Evolutionary conservation across 2,888 invertebrate genomes (phyloP).

Genomic region (Spatulosminthurus flaviceps): DNA sequence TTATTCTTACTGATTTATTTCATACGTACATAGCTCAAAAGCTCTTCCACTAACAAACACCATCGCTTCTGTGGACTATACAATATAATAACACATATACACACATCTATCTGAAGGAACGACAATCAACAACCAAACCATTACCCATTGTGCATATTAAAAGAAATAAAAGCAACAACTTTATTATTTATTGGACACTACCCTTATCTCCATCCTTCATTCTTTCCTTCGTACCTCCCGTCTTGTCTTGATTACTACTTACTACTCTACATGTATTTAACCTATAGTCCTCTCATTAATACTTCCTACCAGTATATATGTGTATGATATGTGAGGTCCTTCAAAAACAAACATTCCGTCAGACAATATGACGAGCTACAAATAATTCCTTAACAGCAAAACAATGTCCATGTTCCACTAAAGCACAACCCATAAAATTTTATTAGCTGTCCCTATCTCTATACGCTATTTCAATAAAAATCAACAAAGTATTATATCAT

Average conservation of each 20-base stretch:
- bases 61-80: too few relatives aligned
- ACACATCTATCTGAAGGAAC: neutral
- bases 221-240: neutral
- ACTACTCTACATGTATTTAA: too few relatives aligned
- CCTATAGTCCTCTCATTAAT: too few relatives aligned
- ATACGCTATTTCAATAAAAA: slow-evolving; percentile 13
- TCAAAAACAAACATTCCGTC: too few relatives aligned
- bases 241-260: neutral
- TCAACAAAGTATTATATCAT: neutral
- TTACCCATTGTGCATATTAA: slow-evolving; percentile 28
- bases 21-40: too few relatives aligned
- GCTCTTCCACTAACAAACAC: too few relatives aligned
- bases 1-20: too few relatives aligned
- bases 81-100: neutral
- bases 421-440: slow-evolving; percentile 41
- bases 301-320: too few relatives aligned
- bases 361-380: too few relatives aligned
- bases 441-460: slow-evolving; percentile 34
- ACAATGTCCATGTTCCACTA: slow-evolving; percentile 33
- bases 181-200: slow-evolving; percentile 18
- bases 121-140: slow-evolving; percentile 22
- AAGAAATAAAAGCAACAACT: slow-evolving; percentile 35
- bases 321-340: too few relatives aligned
- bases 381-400: slow-evolving; percentile 16
- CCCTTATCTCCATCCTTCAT: neutral